Base-by-base conservation (phyloP, 2,113 vertebrate genomes). In the Capreolus pygargus region DNA sequence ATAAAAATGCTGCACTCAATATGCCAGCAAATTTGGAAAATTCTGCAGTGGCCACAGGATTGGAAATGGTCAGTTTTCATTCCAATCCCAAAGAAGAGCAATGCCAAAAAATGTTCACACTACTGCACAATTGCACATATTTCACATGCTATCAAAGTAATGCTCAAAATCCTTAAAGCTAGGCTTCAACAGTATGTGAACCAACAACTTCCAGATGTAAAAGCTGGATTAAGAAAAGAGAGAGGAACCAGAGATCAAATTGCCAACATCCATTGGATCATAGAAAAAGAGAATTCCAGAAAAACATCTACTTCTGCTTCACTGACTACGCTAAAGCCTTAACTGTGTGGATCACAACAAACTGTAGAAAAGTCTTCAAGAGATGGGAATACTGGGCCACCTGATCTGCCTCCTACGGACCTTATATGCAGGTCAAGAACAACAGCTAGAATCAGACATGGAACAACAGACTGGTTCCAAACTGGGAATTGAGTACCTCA, bases 401-500 rank as follows among this genome's bases (percentile, higher is more conserved):
- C 19, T 70, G n/a, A 70, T 1, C 64, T 36, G n/a, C n/a, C 17
- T 70, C n/a, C n/a, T 23, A n/a, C 0, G 1, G 36, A 70, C 1
- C n/a, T 36, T 36, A 17, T 12, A 23, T 70, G 4, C n/a, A 70
- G 64, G n/a, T 70, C 19, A 70, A 70, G n/a, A 70, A 36, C 2
- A 70, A 70, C 64, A 70, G 19, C n/a, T 70, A 70, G 19, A 36
- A 70, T 19, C 64, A 70, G n/a, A 23, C 19, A 23, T 70, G 9
- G 17, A 70, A 70, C 33, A 67, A 67, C n/a, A 70, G 19, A 36
- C 19, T 70, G 64, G 19, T 70, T 70, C 64, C 64, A 70, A 70
- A 70, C 19, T 36, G n/a, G 64, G n/a, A 70, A 70, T 23, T 0
- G 0, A 4, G 19, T 70, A 70, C 2, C 5, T 36, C 64, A 70